phyloP scores from a whole-genome alignment of 2,888 invertebrate genomes.

The Microctonus aethiopoides region DNA sequence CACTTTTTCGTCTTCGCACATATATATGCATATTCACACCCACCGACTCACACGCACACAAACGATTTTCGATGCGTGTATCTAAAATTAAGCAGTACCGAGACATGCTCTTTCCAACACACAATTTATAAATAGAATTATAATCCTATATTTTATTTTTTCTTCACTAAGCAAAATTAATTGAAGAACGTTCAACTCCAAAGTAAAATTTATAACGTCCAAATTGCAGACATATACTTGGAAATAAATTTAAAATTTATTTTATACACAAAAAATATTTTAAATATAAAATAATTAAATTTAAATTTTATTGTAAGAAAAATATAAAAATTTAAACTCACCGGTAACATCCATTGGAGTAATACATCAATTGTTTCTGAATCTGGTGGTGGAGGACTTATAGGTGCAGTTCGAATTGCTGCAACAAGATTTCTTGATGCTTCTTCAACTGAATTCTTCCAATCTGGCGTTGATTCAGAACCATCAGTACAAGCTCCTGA shows the following conservation, averaged over 20 bases:
- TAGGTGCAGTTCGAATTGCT: slow-evolving; percentile 74
- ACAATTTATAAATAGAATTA: neutral
- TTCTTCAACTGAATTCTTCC: slow-evolving; percentile 67
- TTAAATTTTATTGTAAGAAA: neutral
- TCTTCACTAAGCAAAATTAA: neutral
- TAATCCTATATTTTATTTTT: neutral
- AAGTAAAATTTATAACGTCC: neutral
- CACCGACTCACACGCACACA: neutral
- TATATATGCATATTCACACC: neutral
- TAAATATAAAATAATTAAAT: neutral
- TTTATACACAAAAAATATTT: neutral
- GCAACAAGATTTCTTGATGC: slow-evolving; percentile 75
- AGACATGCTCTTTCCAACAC: neutral
- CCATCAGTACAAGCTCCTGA: slow-evolving; percentile 49
- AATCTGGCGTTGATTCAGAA: slow-evolving; percentile 54
- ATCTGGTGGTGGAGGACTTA: slow-evolving; percentile 76
- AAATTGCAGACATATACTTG: no score
- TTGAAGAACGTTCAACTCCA: neutral
- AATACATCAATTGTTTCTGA: slow-evolving; percentile 75
- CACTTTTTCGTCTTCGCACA: neutral
- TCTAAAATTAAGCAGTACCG: neutral
- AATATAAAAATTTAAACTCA: slow-evolving; percentile 41
- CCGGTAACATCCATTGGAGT: slow-evolving; percentile 75
- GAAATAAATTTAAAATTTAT: neutral
- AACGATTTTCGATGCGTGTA: neutral